Conservation (phyloP, 2,113 vertebrate genomes). For the Paralichthys olivaceus region DNA sequence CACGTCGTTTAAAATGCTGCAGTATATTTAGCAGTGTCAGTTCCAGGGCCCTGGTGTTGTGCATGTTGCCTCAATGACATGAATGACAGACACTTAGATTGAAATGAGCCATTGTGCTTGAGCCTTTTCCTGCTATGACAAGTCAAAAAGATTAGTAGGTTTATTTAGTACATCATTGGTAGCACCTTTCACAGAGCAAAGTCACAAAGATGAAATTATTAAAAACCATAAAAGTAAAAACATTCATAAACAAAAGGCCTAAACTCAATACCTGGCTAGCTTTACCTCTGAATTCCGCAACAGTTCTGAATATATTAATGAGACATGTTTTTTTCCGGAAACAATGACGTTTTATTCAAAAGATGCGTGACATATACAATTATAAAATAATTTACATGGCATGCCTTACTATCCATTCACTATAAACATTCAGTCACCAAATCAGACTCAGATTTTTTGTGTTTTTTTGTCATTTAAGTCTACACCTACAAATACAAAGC, state of each 20-base stretch:
- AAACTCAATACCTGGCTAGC: no score
- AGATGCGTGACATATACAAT: slow-evolving; percentile 83
- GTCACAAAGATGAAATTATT: no score
- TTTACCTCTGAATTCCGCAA: background rate
- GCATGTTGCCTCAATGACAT: background rate
- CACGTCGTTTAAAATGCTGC: no score
- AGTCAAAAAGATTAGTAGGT: no score
- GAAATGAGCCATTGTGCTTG: background rate
- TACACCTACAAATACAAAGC: slow-evolving; percentile 82
- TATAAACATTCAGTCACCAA: slow-evolving; percentile 82
- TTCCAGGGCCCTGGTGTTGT: background rate
- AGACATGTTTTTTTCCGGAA: slow-evolving; percentile 68
- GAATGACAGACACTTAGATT: background rate
- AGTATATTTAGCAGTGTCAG: no score
- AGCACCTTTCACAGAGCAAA: no score
- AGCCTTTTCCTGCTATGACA: no score
- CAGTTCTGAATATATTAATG: background rate
- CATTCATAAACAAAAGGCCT: no score
- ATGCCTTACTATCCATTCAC: slow-evolving; percentile 84
- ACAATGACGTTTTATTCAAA: slow-evolving; percentile 82
- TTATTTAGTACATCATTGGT: no score
- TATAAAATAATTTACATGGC: slow-evolving; percentile 85
- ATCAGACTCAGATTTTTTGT: slow-evolving; percentile 71
- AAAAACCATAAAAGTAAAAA: no score
- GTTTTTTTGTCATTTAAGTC: slow-evolving; percentile 68